Base-by-base conservation (phyloP, 2,797 vertebrate genomes). In the Delichon dasypus region DNA sequence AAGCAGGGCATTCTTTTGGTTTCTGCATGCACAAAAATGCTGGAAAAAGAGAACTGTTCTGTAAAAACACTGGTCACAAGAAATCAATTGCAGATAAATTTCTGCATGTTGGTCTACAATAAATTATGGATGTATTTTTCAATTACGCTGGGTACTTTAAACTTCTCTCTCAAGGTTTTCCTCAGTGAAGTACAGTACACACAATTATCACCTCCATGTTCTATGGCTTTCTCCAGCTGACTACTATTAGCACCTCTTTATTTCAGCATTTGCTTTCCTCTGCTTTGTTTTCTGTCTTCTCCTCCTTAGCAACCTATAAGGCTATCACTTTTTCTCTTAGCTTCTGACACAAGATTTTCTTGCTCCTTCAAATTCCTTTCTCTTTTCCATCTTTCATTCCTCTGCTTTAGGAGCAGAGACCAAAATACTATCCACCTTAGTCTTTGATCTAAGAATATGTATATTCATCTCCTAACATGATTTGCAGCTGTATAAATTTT, bases 191-290 rank as follows among this genome's bases (percentile, higher is more conserved):
- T 80, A 90, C 50, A 76, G 65, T 30, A 82, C 64, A 79, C 36
- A 55, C 61, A 96, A 95, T 95, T 95, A 95, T 87, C 94, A 96
- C 87, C 77, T 95, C 60, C 22, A 30, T 1, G 2, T 91, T 92
- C 88, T 88, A 36, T 22, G 74, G 34, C 62, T 90, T 65, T 83
- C 68, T 86, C 85, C 94, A 96, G 83, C 87, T 92, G 85, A 96
- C 68, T 96, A 79, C 76, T 91, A 92, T 96, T 94, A 96, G 82
- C 92, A 94, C 93, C 53, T 94, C 84, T 80, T 94, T 80, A 94
- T 90, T 97, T 93, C 58, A 64, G 40, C 74, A 85, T 90, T 89
- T 81, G 60, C 42, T 93, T 95, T 96, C 73, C 67, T 92, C 75
- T 79, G 11, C 45, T 88, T 92, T 84, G 42, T 77, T 61, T 5